A percentile compares a stretch with the other conserved stretches of the same genome.
Evolutionary conservation across 2,888 invertebrate species (phyloP).

Genomic region (Fragum sueziense): DNA sequence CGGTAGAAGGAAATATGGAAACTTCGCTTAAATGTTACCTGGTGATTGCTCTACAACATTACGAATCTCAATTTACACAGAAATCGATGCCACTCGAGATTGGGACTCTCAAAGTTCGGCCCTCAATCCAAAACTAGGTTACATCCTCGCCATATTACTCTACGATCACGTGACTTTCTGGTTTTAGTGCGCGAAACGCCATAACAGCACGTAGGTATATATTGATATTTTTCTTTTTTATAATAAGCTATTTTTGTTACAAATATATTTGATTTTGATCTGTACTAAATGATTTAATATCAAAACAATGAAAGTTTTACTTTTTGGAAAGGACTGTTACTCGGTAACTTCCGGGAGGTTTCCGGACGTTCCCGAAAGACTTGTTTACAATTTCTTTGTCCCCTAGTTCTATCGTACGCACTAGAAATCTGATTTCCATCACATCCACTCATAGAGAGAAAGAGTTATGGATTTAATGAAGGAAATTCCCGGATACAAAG

Average conservation of each 20-base stretch:
- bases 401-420: no score
- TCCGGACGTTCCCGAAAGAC: no score
- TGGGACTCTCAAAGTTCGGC: slow-evolving; percentile 6
- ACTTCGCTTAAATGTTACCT: slow-evolving; percentile 59
- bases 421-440: no score
- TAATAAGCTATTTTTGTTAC: not conserved
- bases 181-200: slow-evolving; percentile 39
- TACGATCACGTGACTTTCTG: slow-evolving; percentile 48
- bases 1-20: slow-evolving; percentile 56
- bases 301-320: no score
- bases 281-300: no score
- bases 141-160: slow-evolving; percentile 30
- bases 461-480: slow-evolving; percentile 21
- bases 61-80: slow-evolving; percentile 10
- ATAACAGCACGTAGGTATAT: slow-evolving; percentile 10
- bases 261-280: no score
- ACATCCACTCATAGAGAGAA: no score
- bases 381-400: no score
- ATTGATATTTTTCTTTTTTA: not conserved
- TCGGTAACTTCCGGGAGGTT: no score
- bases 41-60: slow-evolving; percentile 33
- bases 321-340: no score
- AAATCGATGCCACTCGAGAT: slow-evolving; percentile 35
- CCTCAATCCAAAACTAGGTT: not conserved
- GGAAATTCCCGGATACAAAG: slow-evolving; percentile 38